Conservation (phyloP, 2,888 invertebrate genomes). For the Hydrotaea diabolus region DNA sequence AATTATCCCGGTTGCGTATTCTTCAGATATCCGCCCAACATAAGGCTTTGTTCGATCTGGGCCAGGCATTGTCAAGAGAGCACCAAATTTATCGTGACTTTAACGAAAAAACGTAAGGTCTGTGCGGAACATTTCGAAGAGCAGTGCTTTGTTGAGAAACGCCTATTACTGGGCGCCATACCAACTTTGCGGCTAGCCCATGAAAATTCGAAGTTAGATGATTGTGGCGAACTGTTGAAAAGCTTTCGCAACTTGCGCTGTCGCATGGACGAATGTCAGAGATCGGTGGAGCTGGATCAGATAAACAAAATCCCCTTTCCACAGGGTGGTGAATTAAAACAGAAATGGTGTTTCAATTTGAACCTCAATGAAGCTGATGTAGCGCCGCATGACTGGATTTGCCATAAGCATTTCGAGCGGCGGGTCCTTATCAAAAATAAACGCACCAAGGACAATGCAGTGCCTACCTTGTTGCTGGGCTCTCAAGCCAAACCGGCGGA, state of each 20-base stretch:
- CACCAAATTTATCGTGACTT: slow-evolving; percentile 28
- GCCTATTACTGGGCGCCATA: slow-evolving; percentile 73
- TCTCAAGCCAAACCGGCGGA: slow-evolving; percentile 46
- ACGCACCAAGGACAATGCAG: slow-evolving; percentile 66
- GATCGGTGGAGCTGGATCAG: slow-evolving; percentile 53
- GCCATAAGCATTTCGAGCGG: slow-evolving; percentile 74
- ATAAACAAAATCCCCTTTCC: slow-evolving; percentile 67
- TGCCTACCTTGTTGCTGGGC: slow-evolving; percentile 74
- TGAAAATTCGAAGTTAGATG: neutral
- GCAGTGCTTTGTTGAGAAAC: slow-evolving; percentile 69
- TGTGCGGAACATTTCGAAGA: slow-evolving; percentile 74
- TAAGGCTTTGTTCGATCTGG: neutral
- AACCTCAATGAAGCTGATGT: slow-evolving; percentile 47
- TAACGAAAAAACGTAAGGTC: slow-evolving; percentile 61
- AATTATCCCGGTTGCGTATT: neutral
- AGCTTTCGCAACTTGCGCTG: slow-evolving; percentile 46
- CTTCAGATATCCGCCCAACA: slow-evolving; percentile 37
- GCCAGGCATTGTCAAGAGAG: slow-evolving; percentile 26
- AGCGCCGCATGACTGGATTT: slow-evolving; percentile 66
- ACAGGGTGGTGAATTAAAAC: slow-evolving; percentile 29
- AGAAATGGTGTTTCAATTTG: slow-evolving; percentile 74
- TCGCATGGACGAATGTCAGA: slow-evolving; percentile 57
- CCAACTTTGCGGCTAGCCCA: slow-evolving; percentile 71
- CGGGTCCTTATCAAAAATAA: slow-evolving; percentile 68
- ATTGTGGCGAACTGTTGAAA: slow-evolving; percentile 8